Percentiles rank a stretch among this genome's conserved stretches.
These are phyloP conservation scores for Bradypus variegatus DNA, from an alignment of 2,797 vertebrate species.

Conservation along the genomic window DNA sequence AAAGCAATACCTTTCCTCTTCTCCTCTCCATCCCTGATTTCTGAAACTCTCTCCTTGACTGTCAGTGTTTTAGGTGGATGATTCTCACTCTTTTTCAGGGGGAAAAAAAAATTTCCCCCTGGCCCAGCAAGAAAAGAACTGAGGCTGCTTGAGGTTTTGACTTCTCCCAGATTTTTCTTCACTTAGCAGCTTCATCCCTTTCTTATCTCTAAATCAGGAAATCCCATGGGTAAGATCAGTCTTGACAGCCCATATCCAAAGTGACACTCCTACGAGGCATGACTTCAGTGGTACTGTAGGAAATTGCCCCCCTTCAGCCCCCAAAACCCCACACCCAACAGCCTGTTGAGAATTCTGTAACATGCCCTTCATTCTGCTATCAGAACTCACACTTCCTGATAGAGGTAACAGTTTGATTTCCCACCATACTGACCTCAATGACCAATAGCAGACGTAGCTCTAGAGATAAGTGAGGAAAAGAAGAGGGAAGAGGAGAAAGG, in stretches of 20 bases:
- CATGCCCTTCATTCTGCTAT: neutral
- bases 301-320: neutral
- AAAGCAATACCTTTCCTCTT: neutral
- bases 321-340: neutral
- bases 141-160: neutral
- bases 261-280: fast-evolving
- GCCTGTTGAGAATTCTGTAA: neutral
- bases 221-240: neutral
- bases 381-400: neutral
- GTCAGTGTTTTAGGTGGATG: neutral
- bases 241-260: too few relatives aligned
- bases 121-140: neutral
- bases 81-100: neutral
- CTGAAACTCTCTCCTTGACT: neutral
- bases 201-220: neutral
- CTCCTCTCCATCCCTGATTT: neutral
- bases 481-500: neutral
- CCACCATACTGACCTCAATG: neutral
- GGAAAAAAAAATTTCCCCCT: neutral
- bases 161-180: neutral
- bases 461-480: neutral
- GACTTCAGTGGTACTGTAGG: neutral
- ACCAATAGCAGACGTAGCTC: neutral
- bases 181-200: neutral
- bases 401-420: neutral